phyloP scores from a whole-genome alignment of 2,797 vertebrate species.

The Apogon talboti region DNA sequence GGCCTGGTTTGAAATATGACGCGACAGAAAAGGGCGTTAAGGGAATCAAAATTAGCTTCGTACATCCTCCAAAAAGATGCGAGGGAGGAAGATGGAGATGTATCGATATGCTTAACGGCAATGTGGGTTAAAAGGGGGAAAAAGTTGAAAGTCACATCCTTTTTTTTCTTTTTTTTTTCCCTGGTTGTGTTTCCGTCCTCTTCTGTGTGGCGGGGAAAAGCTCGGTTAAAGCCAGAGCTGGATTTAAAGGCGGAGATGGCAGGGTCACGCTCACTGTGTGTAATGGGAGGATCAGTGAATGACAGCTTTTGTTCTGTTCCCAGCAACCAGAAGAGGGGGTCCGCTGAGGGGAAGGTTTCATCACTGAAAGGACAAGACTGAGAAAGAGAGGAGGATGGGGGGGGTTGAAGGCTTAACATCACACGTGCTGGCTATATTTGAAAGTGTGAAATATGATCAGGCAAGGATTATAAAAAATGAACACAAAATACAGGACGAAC shows the following conservation, averaged over 20 bases:
- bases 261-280: constrained; percentile 18
- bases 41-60: constrained; percentile 66
- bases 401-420: constrained; percentile 43
- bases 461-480: constrained; percentile 33
- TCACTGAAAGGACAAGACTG: constrained; percentile 48
- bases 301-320: constrained; percentile 52
- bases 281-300: constrained; percentile 58
- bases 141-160: constrained; percentile 7
- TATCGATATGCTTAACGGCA: constrained; percentile 62
- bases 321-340: constrained; percentile 30
- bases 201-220: constrained; percentile 1
- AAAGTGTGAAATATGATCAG: constrained; percentile 51
- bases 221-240: constrained; percentile 20
- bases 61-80: constrained; percentile 34
- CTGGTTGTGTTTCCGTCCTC: neutral
- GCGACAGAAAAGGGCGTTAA: constrained; percentile 53
- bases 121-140: constrained; percentile 36
- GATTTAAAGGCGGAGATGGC: constrained; percentile 42
- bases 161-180: constrained; percentile 13
- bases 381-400: constrained; percentile 1
- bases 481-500: constrained; percentile 24
- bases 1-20: constrained; percentile 59
- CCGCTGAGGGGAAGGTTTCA: constrained; percentile 62
- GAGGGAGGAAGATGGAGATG: constrained; percentile 10
- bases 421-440: constrained; percentile 36